A percentile compares a stretch with the other conserved stretches of the same genome.
Evolutionary conservation across 92 coral and sea anemone genomes (phyloP).

Genomic region (Phymanthus crucifer): DNA sequence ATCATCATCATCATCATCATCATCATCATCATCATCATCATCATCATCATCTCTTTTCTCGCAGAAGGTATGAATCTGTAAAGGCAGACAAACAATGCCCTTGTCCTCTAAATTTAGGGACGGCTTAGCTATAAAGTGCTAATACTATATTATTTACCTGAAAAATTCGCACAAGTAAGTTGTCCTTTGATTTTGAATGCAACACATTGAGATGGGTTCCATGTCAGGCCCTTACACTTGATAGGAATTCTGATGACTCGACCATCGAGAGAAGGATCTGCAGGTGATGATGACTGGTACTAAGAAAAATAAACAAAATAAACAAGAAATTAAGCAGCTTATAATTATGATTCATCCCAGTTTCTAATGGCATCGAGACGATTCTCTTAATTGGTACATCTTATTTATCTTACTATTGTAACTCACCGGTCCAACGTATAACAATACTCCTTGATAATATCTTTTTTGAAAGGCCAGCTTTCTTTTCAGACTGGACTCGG

Average conservation of each 20-base stretch:
- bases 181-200: constrained; percentile 31
- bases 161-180: constrained; percentile 16
- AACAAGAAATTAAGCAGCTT: not conserved
- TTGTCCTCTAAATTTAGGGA: not conserved
- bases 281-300: not conserved
- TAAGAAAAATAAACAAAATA: not conserved
- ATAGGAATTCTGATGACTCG: constrained; percentile 31
- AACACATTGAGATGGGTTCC: constrained; percentile 26
- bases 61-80: too few species aligned
- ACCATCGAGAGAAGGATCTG: constrained; percentile 3
- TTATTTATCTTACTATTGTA: not conserved
- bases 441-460: not conserved
- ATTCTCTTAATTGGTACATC: not conserved
- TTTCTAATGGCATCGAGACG: not conserved
- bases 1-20: too few species aligned
- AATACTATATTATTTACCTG: not conserved
- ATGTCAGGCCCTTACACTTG: constrained; percentile 21
- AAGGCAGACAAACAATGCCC: not conserved
- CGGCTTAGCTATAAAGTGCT: not conserved
- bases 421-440: constrained; percentile 40
- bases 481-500: not conserved
- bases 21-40: too few species aligned
- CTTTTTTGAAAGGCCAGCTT: constrained; percentile 11
- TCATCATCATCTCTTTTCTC: too few species aligned
- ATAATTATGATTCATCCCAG: too few species aligned